Conservation (phyloP, 2,797 vertebrate genomes). For the Hozukius guyotensis region DNA sequence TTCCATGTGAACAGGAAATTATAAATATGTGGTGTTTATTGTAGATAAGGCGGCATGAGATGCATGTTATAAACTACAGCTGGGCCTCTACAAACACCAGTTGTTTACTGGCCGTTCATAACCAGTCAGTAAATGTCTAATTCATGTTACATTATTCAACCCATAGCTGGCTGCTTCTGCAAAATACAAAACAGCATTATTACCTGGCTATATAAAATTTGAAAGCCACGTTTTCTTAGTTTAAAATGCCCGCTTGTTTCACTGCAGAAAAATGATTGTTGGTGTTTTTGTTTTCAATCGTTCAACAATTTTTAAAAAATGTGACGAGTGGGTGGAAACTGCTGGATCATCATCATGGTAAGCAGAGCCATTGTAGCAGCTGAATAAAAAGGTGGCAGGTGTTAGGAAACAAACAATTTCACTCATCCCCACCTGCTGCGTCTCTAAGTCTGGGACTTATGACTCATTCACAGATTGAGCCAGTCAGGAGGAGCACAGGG, state of each 20-base stretch:
- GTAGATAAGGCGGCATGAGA: background rate
- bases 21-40: background rate
- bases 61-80: background rate
- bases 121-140: background rate
- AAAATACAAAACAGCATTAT: background rate
- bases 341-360: slow-evolving; percentile 27
- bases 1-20: slow-evolving; percentile 4
- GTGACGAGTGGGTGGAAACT: slow-evolving; percentile 21
- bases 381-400: slow-evolving; percentile 54
- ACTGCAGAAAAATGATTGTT: background rate
- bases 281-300: slow-evolving; percentile 1
- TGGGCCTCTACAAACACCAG: background rate
- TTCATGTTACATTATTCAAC: background rate
- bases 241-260: background rate
- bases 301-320: background rate
- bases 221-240: background rate
- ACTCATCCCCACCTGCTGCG: slow-evolving; percentile 37
- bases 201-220: background rate
- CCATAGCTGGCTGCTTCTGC: background rate
- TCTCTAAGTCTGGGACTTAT: slow-evolving; percentile 46
- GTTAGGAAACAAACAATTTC: slow-evolving; percentile 58
- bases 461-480: slow-evolving; percentile 62
- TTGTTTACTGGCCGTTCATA: background rate
- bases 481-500: slow-evolving; percentile 55
- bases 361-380: slow-evolving; percentile 10